Evolutionary conservation across 2,888 invertebrate species (phyloP).

Genomic region (Opisthograptis luteolata): DNA sequence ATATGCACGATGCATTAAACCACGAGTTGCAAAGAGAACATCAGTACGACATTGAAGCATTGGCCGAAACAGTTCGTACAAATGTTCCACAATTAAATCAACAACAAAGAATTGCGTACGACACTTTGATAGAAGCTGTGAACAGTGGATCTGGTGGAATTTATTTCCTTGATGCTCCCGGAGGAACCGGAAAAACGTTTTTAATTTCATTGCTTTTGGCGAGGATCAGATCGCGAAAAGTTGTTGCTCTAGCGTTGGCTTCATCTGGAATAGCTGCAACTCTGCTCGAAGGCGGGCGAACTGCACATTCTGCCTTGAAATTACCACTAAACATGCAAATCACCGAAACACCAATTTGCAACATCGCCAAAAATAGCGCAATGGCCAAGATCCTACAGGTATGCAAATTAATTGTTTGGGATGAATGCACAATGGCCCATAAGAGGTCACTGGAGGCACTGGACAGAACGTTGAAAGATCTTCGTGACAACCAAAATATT

Average conservation of each 20-base stretch:
- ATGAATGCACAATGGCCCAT: constrained; percentile 45
- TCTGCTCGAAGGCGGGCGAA: constrained; percentile 40
- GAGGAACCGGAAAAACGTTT: constrained; percentile 34
- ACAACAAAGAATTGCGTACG: constrained; percentile 42
- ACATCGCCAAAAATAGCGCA: constrained; percentile 38
- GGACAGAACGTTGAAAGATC: constrained; percentile 39
- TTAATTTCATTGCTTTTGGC: constrained; percentile 40
- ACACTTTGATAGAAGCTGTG: constrained; percentile 39
- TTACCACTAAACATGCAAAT: constrained; percentile 44
- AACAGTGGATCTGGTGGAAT: constrained; percentile 39
- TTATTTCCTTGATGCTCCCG: constrained; percentile 37
- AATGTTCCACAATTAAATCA: constrained; percentile 41
- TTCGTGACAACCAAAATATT: constrained; percentile 36
- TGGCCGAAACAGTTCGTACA: constrained; percentile 39
- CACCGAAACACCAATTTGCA: constrained; percentile 38
- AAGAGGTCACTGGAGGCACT: constrained; percentile 39
- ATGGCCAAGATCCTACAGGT: constrained; percentile 35
- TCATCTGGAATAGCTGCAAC: constrained; percentile 45
- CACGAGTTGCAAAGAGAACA: constrained; percentile 36
- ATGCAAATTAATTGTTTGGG: constrained; percentile 42
- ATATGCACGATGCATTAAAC: constrained; percentile 35
- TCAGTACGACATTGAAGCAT: constrained; percentile 36
- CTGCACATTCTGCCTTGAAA: constrained; percentile 46
- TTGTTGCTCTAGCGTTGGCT: constrained; percentile 41
- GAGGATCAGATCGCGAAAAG: constrained; percentile 37